These are phyloP conservation scores for Drosophila grimshawi DNA, from an alignment of 1,140 invertebrate genomes.

Conservation along the genomic window DNA sequence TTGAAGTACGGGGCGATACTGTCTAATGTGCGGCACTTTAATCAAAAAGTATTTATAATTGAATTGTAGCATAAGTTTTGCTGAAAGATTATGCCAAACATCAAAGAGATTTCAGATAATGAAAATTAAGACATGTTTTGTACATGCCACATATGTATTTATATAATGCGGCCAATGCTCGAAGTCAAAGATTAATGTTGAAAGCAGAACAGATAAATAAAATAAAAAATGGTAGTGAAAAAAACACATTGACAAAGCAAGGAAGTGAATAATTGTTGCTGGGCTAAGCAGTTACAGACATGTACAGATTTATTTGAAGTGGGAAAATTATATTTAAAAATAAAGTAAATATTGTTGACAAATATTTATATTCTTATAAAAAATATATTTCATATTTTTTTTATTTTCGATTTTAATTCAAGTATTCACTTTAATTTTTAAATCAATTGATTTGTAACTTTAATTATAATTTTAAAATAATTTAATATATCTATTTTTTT, in stretches of 20 bases:
- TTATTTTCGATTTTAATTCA: too few species aligned
- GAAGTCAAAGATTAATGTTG: slow-evolving; percentile 61
- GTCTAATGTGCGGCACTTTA: slow-evolving; percentile 57
- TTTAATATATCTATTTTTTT: too few species aligned
- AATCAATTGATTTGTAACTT: too few species aligned
- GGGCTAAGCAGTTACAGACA: background rate
- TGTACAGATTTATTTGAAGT: background rate
- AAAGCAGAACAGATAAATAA: slow-evolving; percentile 51
- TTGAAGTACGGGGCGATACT: slow-evolving; percentile 57
- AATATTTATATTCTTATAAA: background rate
- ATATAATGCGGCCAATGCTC: slow-evolving; percentile 21
- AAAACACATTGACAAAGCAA: slow-evolving; percentile 40
- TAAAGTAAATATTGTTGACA: background rate
- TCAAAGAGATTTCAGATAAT: slow-evolving; percentile 57
- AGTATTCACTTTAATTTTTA: too few species aligned
- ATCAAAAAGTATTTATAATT: slow-evolving; percentile 69
- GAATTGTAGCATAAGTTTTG: slow-evolving; percentile 64
- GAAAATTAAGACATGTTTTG: slow-evolving; percentile 49
- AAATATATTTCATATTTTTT: slow-evolving; percentile 5
- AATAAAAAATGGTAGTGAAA: background rate
- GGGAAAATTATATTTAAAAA: background rate
- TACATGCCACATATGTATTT: slow-evolving; percentile 5
- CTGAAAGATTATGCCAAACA: slow-evolving; percentile 57
- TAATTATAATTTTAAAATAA: too few species aligned
- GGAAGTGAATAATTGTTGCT: slow-evolving; percentile 51